Percentiles rank a stretch among this genome's conserved stretches.
These are phyloP conservation scores for Pogonognathellus flavescens DNA, from an alignment of 1,140 invertebrate species.

Conservation along the genomic window DNA sequence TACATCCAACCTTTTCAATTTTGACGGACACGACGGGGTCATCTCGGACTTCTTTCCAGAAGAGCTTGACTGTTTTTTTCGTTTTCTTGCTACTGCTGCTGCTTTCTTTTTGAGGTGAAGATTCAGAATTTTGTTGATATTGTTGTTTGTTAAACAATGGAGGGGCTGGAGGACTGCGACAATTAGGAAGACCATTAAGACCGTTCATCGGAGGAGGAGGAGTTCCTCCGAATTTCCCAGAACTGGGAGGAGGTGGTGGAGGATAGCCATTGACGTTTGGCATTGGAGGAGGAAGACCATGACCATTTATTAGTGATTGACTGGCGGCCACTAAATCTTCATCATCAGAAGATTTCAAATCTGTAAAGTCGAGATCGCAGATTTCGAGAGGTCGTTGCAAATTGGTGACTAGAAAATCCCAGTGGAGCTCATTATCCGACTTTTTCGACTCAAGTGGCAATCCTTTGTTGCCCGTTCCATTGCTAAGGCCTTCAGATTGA, in stretches of 20 bases:
- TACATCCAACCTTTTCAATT: slow-evolving; percentile 78
- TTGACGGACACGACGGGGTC: slow-evolving; percentile 82
- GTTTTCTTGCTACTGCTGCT: slow-evolving; percentile 78
- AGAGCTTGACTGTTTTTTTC: slow-evolving; percentile 99
- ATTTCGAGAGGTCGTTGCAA: slow-evolving; percentile 87
- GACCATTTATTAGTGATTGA: slow-evolving; percentile 62
- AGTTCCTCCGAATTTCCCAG: slow-evolving; percentile 58
- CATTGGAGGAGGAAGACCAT: slow-evolving; percentile 67
- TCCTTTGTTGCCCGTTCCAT: slow-evolving; percentile 67
- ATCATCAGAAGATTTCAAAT: slow-evolving; percentile 77
- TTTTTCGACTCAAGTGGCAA: slow-evolving; percentile 81
- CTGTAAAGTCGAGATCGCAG: slow-evolving; percentile 75
- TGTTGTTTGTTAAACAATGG: slow-evolving; percentile 69
- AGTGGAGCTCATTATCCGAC: slow-evolving; percentile 93
- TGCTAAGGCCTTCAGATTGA: slow-evolving; percentile 66
- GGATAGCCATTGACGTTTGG: slow-evolving; percentile 67
- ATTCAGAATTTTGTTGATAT: slow-evolving; percentile 63
- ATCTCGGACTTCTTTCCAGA: slow-evolving; percentile 96
- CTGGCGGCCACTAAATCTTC: slow-evolving; percentile 66
- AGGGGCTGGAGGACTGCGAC: slow-evolving; percentile 69
- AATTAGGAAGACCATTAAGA: slow-evolving; percentile 69
- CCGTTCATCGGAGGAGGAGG: slow-evolving; percentile 71
- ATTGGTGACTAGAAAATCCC: slow-evolving; percentile 90
- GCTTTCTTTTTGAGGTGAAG: slow-evolving; percentile 52
- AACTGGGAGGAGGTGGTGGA: slow-evolving; percentile 70